Conservation (phyloP, 2,888 invertebrate species). For the Nezara viridula region DNA sequence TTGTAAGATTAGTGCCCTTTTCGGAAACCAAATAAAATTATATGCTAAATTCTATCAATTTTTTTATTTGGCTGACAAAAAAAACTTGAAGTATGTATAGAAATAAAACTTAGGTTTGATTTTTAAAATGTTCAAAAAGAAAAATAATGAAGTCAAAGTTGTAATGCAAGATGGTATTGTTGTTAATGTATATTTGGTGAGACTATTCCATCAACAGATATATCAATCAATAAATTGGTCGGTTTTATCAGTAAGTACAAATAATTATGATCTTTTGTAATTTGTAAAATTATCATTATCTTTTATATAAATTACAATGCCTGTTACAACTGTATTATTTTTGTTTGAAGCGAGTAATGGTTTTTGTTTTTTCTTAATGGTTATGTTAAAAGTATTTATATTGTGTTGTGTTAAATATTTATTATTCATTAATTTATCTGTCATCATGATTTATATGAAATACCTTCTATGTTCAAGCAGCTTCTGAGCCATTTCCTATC, state of each 20-base stretch:
- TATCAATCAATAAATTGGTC: background rate
- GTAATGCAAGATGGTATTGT: background rate
- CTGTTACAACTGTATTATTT: background rate
- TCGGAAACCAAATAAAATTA: background rate
- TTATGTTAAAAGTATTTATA: background rate
- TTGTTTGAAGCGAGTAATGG: background rate
- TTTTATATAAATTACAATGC: background rate
- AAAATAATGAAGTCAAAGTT: no score
- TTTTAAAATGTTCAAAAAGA: background rate
- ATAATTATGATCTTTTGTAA: background rate
- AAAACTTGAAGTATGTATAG: background rate
- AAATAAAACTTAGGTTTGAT: background rate
- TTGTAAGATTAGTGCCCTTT: background rate
- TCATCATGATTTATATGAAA: background rate
- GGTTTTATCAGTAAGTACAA: background rate
- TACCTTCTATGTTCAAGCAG: conserved; percentile 67
- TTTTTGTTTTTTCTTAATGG: background rate
- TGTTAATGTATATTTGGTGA: background rate
- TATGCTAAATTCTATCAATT: background rate
- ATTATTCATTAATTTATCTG: background rate
- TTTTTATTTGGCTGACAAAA: background rate
- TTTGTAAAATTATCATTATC: background rate
- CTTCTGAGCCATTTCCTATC: conserved; percentile 90
- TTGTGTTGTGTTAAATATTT: background rate
- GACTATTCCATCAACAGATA: background rate